phyloP scores from a whole-genome alignment of 2,888 invertebrate species.

The Pollenia griseotomentosa region DNA sequence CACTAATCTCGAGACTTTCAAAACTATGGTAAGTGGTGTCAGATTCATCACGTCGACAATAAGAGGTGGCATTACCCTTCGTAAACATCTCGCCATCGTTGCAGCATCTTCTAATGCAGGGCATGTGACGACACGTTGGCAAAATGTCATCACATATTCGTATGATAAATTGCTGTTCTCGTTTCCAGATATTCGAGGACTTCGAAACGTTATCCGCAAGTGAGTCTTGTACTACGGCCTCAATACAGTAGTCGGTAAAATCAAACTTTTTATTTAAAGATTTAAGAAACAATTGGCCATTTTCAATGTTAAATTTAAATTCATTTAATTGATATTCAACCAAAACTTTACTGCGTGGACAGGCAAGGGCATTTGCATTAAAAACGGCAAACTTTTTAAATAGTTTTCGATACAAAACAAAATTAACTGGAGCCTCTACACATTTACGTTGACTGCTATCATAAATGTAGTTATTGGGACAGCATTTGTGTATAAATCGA shows the following conservation, averaged over 20 bases:
- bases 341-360: constrained; percentile 78
- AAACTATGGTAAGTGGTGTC: constrained; percentile 79
- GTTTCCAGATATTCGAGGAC: background rate
- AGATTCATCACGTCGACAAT: constrained; percentile 78
- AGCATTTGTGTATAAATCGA: constrained; percentile 81
- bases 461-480: constrained; percentile 79
- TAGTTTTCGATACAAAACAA: constrained; percentile 77
- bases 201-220: background rate
- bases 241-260: constrained; percentile 80
- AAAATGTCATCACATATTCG: constrained; percentile 77
- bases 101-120: constrained; percentile 82
- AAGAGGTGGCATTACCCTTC: constrained; percentile 77
- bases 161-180: constrained; percentile 74
- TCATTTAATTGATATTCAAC: constrained; percentile 80
- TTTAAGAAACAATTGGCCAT: constrained; percentile 75
- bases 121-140: constrained; percentile 77
- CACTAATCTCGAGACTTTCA: constrained; percentile 78
- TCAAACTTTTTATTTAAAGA: constrained; percentile 74
- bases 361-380: constrained; percentile 77
- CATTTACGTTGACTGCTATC: constrained; percentile 77
- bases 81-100: constrained; percentile 80
- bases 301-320: constrained; percentile 75
- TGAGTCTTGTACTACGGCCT: constrained; percentile 76
- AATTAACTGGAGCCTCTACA: constrained; percentile 66
- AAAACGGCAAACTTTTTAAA: constrained; percentile 78